Evolutionary conservation across 1,140 invertebrate species (phyloP).

Genomic region (Belonocnema kinseyi): DNA sequence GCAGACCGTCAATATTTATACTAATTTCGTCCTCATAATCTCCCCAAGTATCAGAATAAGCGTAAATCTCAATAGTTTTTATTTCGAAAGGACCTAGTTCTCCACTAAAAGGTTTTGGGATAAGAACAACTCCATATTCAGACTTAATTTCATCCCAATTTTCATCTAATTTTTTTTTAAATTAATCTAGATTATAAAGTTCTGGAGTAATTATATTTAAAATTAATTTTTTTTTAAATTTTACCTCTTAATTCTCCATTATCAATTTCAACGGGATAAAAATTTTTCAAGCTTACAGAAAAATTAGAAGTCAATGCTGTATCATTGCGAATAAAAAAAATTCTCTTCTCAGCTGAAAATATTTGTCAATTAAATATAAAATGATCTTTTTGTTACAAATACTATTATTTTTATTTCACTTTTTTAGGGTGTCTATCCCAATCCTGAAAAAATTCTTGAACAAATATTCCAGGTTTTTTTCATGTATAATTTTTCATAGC

Average conservation of each 20-base stretch:
- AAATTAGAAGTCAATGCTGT: background rate
- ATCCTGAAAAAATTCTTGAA: no score
- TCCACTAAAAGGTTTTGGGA: background rate
- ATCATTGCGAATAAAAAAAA: background rate
- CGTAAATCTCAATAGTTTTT: background rate
- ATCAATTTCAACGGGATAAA: background rate
- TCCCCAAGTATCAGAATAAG: background rate
- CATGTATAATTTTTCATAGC: no score
- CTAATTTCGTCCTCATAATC: background rate
- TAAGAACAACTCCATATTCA: background rate
- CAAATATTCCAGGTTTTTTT: no score
- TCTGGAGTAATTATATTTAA: no score
- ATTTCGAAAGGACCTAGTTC: background rate
- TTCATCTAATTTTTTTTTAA: background rate
- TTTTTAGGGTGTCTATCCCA: no score
- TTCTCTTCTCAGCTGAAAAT: conserved; percentile 8
- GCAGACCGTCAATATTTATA: background rate
- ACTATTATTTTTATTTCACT: no score
- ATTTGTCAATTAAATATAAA: background rate
- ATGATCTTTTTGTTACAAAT: background rate
- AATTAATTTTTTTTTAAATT: no score
- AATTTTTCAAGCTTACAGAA: background rate
- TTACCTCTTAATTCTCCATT: no score
- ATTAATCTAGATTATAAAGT: background rate
- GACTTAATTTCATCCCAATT: background rate